Evolutionary conservation across 2,797 vertebrate species (phyloP), one percentile per base, ranked within the genome.

Genomic region (Pangasius mekongensis): DNA sequence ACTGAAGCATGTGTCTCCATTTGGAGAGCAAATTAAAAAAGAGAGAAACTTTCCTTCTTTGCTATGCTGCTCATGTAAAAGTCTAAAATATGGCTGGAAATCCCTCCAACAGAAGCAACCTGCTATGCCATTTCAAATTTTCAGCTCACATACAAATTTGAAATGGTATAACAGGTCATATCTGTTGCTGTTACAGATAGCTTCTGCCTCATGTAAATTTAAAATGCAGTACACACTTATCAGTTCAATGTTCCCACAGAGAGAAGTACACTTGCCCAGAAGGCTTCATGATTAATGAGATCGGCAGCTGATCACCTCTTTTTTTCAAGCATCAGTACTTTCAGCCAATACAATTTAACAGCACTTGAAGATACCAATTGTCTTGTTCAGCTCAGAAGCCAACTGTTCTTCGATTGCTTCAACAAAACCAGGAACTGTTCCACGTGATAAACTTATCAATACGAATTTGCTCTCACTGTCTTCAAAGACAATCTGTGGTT

Each of bases 401-500:
- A 67, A 69, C 22, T 52, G 82, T 33, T 84, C 18, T 84, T 67
- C 82, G n/a, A 67, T 69, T 67, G 52, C 16, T 64, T 49, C 64
- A 52, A 30, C 82, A 67, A 33, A 84, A 67, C 62, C 2, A 5
- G 43, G 30, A 83, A 83, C 43, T 67, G 39, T 30, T 78, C 76
- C 56, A 30, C 54, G 2, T 56, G 52, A 80, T 22, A 80, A 56
- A 80, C 54, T 80, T 84, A 67, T 84, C 62, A 52, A 54, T 84
- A 67, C 64, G 22, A 84, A 33, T 52, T 67, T 84, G 18, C 62
- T 84, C 30, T 84, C 8, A 9, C 9, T 67, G 7, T 67, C 82
- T 20, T 66, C 58, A 66, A 66, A 66, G 81, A 49, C 30, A 66
- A 66, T 66, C 62, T 83, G 80, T 43, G 36, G 13, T 60, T 83